Conservation (phyloP, 2,888 invertebrate species). For the Metopia argyrocephala region DNA sequence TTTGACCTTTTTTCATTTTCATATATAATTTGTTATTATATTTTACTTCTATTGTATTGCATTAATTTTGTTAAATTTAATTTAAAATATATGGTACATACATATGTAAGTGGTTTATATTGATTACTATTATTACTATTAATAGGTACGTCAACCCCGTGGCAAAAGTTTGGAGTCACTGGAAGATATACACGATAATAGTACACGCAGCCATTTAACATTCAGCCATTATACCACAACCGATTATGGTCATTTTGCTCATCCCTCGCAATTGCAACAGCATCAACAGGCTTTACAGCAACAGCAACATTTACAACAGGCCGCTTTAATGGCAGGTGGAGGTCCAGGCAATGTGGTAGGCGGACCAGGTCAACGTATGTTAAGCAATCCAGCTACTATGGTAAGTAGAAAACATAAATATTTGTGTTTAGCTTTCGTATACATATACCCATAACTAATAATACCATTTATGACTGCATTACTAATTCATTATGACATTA, state of each 20-base stretch:
- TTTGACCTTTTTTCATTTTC: too few relatives aligned
- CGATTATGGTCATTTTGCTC: conserved; percentile 77
- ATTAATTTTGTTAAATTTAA: too few relatives aligned
- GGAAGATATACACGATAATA: conserved; percentile 86
- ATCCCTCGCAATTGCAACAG: conserved; percentile 69
- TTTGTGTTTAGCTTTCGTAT: too few relatives aligned
- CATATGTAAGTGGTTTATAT: conserved; percentile 14
- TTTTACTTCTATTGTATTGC: too few relatives aligned
- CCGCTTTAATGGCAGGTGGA: conserved; percentile 62
- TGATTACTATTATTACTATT: background rate
- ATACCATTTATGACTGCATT: background rate
- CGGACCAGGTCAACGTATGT: conserved; percentile 68
- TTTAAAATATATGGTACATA: too few relatives aligned
- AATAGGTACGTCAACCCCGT: conserved; percentile 87
- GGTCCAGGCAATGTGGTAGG: conserved; percentile 64
- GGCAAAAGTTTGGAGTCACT: conserved; percentile 92
- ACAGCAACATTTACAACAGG: conserved; percentile 67
- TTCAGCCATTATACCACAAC: conserved; percentile 78
- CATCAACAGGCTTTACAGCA: conserved; percentile 67
- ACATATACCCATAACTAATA: background rate
- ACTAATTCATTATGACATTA: background rate
- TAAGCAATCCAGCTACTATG: conserved; percentile 75
- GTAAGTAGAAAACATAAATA: conserved; percentile 67
- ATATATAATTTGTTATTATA: background rate
- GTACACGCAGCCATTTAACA: conserved; percentile 79